These are phyloP conservation scores for Callosobruchus maculatus DNA, from an alignment of 2,888 invertebrate species.

Conservation along the genomic window DNA sequence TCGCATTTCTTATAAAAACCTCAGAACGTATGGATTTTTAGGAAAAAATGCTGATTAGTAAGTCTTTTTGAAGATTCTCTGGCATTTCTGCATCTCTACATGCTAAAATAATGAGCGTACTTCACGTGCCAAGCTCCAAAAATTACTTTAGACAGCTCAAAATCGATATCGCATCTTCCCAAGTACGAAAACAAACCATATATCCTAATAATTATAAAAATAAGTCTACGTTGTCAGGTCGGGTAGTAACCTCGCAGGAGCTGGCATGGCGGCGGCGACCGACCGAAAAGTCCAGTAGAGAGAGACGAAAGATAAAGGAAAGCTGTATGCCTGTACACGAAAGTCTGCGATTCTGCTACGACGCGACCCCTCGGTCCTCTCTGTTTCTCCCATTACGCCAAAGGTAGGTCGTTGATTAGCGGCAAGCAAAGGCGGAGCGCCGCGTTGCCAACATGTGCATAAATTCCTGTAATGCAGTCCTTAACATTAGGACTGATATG, in stretches of 20 bases:
- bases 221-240: slow-evolving; percentile 35
- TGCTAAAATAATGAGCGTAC: neutral
- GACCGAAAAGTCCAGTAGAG: slow-evolving; percentile 45
- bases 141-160: neutral
- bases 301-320: slow-evolving; percentile 46
- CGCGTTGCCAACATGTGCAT: slow-evolving; percentile 34
- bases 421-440: slow-evolving; percentile 38
- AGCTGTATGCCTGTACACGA: slow-evolving; percentile 45
- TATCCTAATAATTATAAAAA: slow-evolving; percentile 29
- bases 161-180: neutral
- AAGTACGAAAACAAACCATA: slow-evolving; percentile 27
- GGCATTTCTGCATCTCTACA: neutral
- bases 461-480: neutral
- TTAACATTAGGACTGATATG: too few species aligned
- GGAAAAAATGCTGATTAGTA: too few species aligned
- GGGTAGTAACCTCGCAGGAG: slow-evolving; percentile 39
- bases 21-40: too few species aligned
- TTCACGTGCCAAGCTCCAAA: neutral
- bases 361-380: slow-evolving; percentile 31
- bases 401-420: slow-evolving; percentile 19
- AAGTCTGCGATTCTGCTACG: slow-evolving; percentile 34
- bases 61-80: neutral
- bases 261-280: slow-evolving; percentile 28
- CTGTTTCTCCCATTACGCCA: slow-evolving; percentile 28
- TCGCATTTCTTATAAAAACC: too few species aligned